Evolutionary conservation across 1,140 invertebrate genomes (phyloP).

Genomic region (Trachymyrmex cornetzi): DNA sequence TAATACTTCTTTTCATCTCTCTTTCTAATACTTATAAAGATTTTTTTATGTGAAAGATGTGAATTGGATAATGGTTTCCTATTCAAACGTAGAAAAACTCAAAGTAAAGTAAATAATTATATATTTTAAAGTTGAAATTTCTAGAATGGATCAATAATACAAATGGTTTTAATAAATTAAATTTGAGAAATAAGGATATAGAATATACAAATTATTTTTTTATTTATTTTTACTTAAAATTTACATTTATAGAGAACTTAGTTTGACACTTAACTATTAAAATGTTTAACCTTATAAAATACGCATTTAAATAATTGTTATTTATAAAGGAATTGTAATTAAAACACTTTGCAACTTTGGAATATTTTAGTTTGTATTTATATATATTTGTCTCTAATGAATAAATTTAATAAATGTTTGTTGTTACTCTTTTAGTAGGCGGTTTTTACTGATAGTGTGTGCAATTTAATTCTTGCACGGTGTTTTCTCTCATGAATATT

Average conservation of each 20-base stretch:
- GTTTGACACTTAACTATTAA: too few species aligned
- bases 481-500: not conserved
- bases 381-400: not conserved
- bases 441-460: not conserved
- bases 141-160: not conserved
- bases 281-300: not conserved
- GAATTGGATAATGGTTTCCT: not conserved
- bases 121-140: not conserved
- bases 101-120: not conserved
- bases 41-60: not conserved
- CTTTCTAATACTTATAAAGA: not conserved
- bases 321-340: not conserved
- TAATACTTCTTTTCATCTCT: not conserved
- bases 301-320: not conserved
- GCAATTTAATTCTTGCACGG: slow-evolving; percentile 2
- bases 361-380: slow-evolving; percentile 21
- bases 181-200: not conserved
- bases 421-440: not conserved
- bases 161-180: too few species aligned
- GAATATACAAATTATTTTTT: not conserved
- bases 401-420: slow-evolving; percentile 3
- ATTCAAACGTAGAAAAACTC: not conserved
- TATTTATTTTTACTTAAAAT: not conserved
- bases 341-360: not conserved
- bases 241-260: not conserved